Percentiles rank a stretch among this genome's conserved stretches.
These are phyloP conservation scores for Dysmachus trigonus DNA, from an alignment of 2,888 invertebrate species.

Conservation along the genomic window DNA sequence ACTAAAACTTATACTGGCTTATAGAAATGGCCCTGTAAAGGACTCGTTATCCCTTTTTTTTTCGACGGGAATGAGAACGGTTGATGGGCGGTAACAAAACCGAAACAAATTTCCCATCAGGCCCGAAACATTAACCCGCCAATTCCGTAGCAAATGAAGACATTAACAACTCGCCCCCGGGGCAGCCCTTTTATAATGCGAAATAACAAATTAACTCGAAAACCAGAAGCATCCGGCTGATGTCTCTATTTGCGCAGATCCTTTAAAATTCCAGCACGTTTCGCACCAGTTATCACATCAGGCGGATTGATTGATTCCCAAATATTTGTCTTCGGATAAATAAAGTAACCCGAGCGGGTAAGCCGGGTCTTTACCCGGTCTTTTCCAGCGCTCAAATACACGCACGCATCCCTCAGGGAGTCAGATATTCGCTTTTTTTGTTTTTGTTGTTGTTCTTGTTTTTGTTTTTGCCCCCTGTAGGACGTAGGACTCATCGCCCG, in stretches of 20 bases:
- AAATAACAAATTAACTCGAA: slow-evolving; percentile 27
- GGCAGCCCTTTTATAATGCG: background rate
- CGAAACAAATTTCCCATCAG: background rate
- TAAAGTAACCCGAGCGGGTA: background rate
- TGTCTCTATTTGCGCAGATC: slow-evolving; percentile 8
- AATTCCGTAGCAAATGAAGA: background rate
- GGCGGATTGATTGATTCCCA: slow-evolving; percentile 40
- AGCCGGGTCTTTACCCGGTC: slow-evolving; percentile 1
- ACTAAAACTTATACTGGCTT: no score
- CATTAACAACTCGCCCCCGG: background rate
- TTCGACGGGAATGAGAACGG: background rate
- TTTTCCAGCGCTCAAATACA: background rate
- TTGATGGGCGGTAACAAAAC: background rate
- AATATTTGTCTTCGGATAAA: slow-evolving; percentile 40
- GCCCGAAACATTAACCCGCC: background rate
- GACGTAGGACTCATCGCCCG: background rate
- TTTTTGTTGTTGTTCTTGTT: background rate
- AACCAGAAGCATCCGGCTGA: background rate
- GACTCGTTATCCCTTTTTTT: background rate
- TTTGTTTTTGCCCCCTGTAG: background rate
- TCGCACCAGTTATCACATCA: slow-evolving; percentile 41
- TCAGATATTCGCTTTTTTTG: background rate
- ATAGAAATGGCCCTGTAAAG: no score
- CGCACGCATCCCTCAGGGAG: background rate
- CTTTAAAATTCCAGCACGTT: slow-evolving; percentile 26